Evolutionary conservation across 2,888 invertebrate genomes (phyloP).

Genomic region (Ethmia dodecea): DNA sequence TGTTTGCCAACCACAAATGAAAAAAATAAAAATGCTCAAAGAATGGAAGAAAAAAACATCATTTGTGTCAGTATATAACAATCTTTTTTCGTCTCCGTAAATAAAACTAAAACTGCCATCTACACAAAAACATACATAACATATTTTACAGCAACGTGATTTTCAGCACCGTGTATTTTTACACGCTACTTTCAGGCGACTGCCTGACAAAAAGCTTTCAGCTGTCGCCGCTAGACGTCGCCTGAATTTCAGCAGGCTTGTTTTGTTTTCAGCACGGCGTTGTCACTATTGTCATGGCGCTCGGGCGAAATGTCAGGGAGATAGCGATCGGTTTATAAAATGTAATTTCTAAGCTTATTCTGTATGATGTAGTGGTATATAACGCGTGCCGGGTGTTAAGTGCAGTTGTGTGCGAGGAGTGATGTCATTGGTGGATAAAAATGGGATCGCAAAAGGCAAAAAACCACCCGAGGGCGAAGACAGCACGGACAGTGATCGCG

Average conservation of each 20-base stretch:
- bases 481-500: slow-evolving; percentile 88
- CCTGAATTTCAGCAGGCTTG: slow-evolving; percentile 35
- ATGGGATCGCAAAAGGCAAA: slow-evolving; percentile 43
- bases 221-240: slow-evolving; percentile 34
- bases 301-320: slow-evolving; percentile 65
- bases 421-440: slow-evolving; percentile 59
- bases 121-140: too few relatives aligned
- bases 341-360: slow-evolving; percentile 53
- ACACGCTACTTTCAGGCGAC: too few relatives aligned
- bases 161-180: too few relatives aligned
- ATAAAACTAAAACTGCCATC: too few relatives aligned
- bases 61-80: too few relatives aligned
- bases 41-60: too few relatives aligned
- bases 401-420: slow-evolving; percentile 55
- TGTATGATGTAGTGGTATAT: slow-evolving; percentile 72
- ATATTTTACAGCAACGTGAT: too few relatives aligned
- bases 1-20: too few relatives aligned
- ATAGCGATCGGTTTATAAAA: slow-evolving; percentile 49
- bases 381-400: slow-evolving; percentile 50
- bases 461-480: slow-evolving; percentile 58
- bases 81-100: too few relatives aligned
- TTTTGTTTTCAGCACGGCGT: slow-evolving; percentile 72
- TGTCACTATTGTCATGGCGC: slow-evolving; percentile 72
- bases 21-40: too few relatives aligned
- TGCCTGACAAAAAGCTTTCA: slow-evolving; percentile 22